Base-by-base conservation (phyloP, 1,140 invertebrate genomes). In the Formica exsecta region DNA sequence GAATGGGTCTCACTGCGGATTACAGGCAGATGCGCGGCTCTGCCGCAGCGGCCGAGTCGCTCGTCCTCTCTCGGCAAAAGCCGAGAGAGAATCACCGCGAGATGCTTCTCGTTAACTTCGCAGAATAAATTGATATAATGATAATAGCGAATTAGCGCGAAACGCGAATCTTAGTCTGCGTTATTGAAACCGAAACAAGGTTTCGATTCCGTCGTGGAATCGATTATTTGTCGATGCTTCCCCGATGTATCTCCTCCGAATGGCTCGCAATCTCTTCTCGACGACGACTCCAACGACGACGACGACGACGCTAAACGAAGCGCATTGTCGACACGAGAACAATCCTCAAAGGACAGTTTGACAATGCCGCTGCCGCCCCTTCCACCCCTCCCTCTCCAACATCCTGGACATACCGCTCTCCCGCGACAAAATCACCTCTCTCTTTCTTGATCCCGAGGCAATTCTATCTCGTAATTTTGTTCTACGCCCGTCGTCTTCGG, bases 1-100 rank as follows among this genome's bases (percentile, higher is more conserved):
- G 93, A 92, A 92, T 92, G 93, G 48, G 93, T 94, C 93, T 94
- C 93, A 93, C 93, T 93, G 90, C 88, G 92, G 93, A 94, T 94
- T 94, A 94, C 92, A 92, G 92, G 92, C 93, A 94, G 93, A 94
- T 94, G 93, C 93, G 89, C 86, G 85, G 84, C 66, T 41, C 44
- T 44, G 16, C 65, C 62, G 64, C 41, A 4, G 59, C 61, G 77
- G 2, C 48, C 65, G 48, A 71, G 66, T 38, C 48, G 77, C 65
- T 71, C 16, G 36, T 81, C 65, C 70, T 16, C 61, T 64, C 65
- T 29, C 62, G 32, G 2, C 61, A 13, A 9, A 36, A 44, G 22
- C 25, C 16, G 54, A 9, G 7, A 38, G 32, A 32, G 32, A 59
- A 73, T 74, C 68, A 13, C 11, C 25, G 19, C n/a, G 22, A 29